Evolutionary conservation across 1,140 invertebrate genomes (phyloP), one percentile per base, ranked within the genome.

Genomic region (Pseudomyrmex pallidus): DNA sequence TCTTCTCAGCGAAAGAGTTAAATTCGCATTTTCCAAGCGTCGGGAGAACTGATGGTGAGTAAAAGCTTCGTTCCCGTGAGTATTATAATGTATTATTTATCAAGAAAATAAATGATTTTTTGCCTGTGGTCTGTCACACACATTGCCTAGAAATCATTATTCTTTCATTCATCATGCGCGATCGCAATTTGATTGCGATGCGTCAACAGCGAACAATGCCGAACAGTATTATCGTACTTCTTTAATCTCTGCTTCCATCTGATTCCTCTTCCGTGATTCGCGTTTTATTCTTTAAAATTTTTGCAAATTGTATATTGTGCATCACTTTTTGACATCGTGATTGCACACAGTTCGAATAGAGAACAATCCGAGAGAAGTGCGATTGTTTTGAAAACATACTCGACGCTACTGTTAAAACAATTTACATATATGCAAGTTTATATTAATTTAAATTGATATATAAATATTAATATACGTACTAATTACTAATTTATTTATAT

Each of bases 181-280:
- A 56, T 66, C 66, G n/a, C 44, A 8, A n/a, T 20, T 9, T 35
- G 46, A 9, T 35, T 12, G 4, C 12, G n/a, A 35, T 68, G 57
- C 74, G 64, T 84, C 85, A 84, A 85, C 61, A 78, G 67, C 46
- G 56, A 73, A 74, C 85, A 90, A 82, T 80, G 89, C 90, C 91
- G 85, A 93, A 92, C 93, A 94, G 93, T 94, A 94, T 94, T 94
- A 94, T 91, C 88, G 87, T 88, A 74, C 85, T 56, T 77, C 85
- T 83, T 87, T 76, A 85, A 89, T 80, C 87, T 78, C 83, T 84
- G 85, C 13, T 78, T 67, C 77, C 64, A 50, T 86, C 85, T 86
- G 78, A 82, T 76, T 73, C 20, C 66, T 57, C 61, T 62, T 50
- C 62, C 17, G 25, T 44, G 46, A 68, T 59, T 82, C 54, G 68